Conservation (phyloP, 2,888 invertebrate genomes). For the Hirtodrosophila duncani region DNA sequence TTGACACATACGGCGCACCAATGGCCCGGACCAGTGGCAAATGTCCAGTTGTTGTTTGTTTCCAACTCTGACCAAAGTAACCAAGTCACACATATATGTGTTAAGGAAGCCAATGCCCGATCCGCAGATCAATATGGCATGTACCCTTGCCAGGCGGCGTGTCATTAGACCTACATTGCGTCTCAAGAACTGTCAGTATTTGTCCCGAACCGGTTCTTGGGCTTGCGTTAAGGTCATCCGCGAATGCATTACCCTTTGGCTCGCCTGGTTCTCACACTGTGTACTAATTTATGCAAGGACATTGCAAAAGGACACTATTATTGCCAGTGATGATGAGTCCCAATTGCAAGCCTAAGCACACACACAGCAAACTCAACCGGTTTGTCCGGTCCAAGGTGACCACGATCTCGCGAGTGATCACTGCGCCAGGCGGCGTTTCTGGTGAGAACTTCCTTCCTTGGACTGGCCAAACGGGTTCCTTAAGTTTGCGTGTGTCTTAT, state of each 20-base stretch:
- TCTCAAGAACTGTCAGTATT: conserved; percentile 30
- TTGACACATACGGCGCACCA: conserved; percentile 36
- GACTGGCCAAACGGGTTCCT: conserved; percentile 60
- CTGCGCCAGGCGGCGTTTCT: too few species aligned
- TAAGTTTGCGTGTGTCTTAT: conserved; percentile 5
- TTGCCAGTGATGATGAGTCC: conserved; percentile 17
- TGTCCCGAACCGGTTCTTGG: conserved; percentile 74
- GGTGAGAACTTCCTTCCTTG: conserved; percentile 64
- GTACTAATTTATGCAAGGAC: conserved; percentile 75
- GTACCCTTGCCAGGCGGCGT: conserved; percentile 56
- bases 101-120: conserved; percentile 14
- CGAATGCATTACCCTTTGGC: conserved; percentile 51
- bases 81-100: conserved; percentile 33
- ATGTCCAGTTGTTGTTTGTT: conserved; percentile 57
- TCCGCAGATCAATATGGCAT: conserved; percentile 36
- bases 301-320: conserved; percentile 75
- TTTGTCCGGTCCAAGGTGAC: conserved; percentile 75
- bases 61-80: conserved; percentile 30
- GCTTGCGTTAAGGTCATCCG: conserved; percentile 63
- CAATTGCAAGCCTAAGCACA: conserved; percentile 44
- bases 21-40: conserved; percentile 8
- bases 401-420: conserved; percentile 46
- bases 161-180: conserved; percentile 42
- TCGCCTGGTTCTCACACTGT: conserved; percentile 61
- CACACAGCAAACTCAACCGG: too few species aligned